phyloP scores from a whole-genome alignment of 2,888 invertebrate species.

The Nasonia oneida region DNA sequence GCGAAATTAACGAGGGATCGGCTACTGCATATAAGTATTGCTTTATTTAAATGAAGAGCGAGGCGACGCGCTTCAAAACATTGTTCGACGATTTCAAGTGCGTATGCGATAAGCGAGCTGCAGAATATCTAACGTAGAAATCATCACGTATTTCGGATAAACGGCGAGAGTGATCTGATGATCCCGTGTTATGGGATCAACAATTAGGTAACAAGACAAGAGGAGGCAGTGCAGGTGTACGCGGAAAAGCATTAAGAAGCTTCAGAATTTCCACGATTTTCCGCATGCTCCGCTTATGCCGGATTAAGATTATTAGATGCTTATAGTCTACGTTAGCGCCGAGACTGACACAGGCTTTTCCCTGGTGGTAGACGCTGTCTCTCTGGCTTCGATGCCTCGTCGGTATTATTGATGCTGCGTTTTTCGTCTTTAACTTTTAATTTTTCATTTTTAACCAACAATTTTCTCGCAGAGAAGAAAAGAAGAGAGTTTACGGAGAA shows the following conservation, averaged over 20 bases:
- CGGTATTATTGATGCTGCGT: neutral
- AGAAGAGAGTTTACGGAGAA: too few species aligned
- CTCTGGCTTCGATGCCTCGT: neutral
- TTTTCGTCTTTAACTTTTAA: neutral
- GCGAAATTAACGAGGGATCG: conserved; percentile 17
- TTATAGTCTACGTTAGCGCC: neutral
- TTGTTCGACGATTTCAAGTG: neutral
- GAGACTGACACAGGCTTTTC: neutral
- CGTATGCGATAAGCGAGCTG: neutral
- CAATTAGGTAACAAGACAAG: conserved; percentile 35
- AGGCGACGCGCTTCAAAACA: neutral
- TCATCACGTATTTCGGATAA: neutral
- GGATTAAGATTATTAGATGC: conserved; percentile 54
- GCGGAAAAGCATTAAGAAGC: conserved; percentile 41
- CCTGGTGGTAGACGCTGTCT: neutral
- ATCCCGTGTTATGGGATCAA: conserved; percentile 27
- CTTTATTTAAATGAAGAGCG: neutral
- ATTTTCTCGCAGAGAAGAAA: too few species aligned
- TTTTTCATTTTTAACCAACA: too few species aligned
- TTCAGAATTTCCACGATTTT: conserved; percentile 47
- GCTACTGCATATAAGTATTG: neutral
- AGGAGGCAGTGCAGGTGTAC: conserved; percentile 39
- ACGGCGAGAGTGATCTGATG: too few species aligned
- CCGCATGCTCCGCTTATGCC: conserved; percentile 40
- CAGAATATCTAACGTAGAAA: neutral